phyloP scores from a whole-genome alignment of 1,140 invertebrate species.

The Scaptodrosophila lebanonensis region DNA sequence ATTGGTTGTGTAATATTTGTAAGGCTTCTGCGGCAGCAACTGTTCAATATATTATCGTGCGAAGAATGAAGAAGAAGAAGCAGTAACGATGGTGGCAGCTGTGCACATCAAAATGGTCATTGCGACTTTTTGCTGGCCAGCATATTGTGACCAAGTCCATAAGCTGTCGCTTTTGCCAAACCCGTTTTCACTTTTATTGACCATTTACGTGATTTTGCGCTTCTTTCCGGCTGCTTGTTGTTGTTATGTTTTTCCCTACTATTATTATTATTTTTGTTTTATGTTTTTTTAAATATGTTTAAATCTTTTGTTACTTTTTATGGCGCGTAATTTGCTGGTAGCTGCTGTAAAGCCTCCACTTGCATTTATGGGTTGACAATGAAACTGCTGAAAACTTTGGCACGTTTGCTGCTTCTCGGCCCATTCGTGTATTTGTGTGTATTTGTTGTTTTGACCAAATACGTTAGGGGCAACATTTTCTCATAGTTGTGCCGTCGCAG shows the following conservation, averaged over 20 bases:
- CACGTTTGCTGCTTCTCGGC: conserved; percentile 13
- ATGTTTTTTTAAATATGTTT: conserved; percentile 9
- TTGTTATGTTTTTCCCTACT: too few species aligned
- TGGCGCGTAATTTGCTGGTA: conserved; percentile 39
- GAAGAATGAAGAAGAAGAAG: neutral
- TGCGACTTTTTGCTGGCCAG: conserved; percentile 22
- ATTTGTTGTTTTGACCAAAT: conserved; percentile 49
- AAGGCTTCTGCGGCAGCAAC: neutral
- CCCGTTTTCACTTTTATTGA: conserved; percentile 72
- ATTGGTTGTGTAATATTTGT: conserved; percentile 49
- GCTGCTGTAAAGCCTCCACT: conserved; percentile 14
- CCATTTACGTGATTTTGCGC: conserved; percentile 44
- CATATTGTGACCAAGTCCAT: too few species aligned
- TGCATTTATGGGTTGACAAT: conserved; percentile 46
- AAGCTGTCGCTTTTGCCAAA: conserved; percentile 28
- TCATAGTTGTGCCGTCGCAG: conserved; percentile 17
- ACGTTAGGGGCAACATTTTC: conserved; percentile 26
- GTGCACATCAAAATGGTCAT: conserved; percentile 19
- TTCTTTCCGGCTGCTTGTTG: conserved; percentile 34
- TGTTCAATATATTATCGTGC: too few species aligned
- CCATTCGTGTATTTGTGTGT: conserved; percentile 14
- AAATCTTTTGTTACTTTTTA: conserved; percentile 58
- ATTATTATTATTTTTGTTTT: conserved; percentile 50
- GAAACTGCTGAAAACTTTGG: conserved; percentile 36
- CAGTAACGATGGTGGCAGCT: conserved; percentile 5